A percentile compares a stretch with the other conserved stretches of the same genome.
These are phyloP conservation scores for Sciurus niger DNA, from an alignment of 2,113 vertebrate species.

Conservation along the genomic window DNA sequence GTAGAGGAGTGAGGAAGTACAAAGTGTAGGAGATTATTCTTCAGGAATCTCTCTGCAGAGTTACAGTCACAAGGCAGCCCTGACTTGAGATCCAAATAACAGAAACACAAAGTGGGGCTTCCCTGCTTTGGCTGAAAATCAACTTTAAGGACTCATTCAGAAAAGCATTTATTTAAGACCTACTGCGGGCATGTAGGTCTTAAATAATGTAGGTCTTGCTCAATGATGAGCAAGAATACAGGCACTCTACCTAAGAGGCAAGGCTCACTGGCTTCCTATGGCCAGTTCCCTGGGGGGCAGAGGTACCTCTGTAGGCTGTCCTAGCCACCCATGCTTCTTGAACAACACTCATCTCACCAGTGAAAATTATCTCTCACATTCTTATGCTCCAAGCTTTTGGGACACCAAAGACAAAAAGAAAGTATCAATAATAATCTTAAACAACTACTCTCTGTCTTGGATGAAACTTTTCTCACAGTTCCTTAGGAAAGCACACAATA, in stretches of 20 bases:
- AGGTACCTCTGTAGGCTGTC: background rate
- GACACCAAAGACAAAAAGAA: background rate
- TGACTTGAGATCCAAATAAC: background rate
- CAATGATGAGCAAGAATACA: background rate
- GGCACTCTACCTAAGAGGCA: background rate
- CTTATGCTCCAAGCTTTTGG: background rate
- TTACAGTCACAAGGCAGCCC: background rate
- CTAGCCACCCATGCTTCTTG: background rate
- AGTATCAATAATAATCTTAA: background rate
- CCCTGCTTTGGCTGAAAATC: background rate
- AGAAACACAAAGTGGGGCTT: background rate
- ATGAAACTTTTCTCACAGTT: background rate
- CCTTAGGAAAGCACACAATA: background rate
- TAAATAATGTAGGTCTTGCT: no score
- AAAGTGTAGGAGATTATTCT: background rate
- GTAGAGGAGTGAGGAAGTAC: background rate
- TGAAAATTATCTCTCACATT: background rate
- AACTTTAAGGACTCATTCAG: background rate
- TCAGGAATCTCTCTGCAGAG: background rate
- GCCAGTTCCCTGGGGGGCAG: accelerated
- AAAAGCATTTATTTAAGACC: background rate
- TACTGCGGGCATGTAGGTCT: background rate
- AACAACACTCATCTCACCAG: background rate
- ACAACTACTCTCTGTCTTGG: background rate
- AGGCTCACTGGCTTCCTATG: background rate